Percentiles rank a stretch among this genome's conserved stretches.
phyloP scores from a whole-genome alignment of 35 echinoderm and acorn worm species.

The Apostichopus parvimensis region DNA sequence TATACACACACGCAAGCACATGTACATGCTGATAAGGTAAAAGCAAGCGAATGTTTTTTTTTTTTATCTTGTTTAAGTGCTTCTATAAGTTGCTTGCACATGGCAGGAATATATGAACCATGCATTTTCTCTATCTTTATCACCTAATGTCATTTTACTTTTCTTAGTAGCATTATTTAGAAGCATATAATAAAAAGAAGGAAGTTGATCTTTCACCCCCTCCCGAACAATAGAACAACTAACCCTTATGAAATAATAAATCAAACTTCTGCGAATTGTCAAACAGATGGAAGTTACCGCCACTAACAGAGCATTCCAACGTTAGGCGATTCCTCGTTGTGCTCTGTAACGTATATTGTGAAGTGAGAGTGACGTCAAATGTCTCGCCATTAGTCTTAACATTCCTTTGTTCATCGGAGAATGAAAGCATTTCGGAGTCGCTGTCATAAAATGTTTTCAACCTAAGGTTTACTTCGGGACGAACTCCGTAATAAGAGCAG shows the following conservation, averaged over 20 bases:
- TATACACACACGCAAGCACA: not conserved
- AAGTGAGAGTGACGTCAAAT: constrained; percentile 15
- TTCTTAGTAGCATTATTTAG: too few species aligned
- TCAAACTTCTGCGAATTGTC: constrained; percentile 10
- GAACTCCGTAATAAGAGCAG: not conserved
- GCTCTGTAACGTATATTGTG: not conserved
- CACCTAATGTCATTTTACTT: too few species aligned
- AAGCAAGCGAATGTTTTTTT: not conserved
- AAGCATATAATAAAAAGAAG: not conserved
- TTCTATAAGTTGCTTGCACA: not conserved
- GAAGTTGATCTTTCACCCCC: too few species aligned
- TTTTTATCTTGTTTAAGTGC: not conserved
- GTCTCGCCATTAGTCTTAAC: not conserved
- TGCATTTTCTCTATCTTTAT: too few species aligned
- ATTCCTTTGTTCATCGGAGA: not conserved
- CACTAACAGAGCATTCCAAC: not conserved
- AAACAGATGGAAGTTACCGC: not conserved
- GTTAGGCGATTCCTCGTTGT: not conserved
- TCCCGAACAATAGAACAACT: not conserved
- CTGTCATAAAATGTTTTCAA: not conserved
- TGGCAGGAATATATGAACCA: too few species aligned
- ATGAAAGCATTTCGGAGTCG: not conserved
- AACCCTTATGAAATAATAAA: not conserved
- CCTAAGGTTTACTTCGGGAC: not conserved
- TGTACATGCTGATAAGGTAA: too few species aligned